Evolutionary conservation across 2,888 invertebrate species (phyloP).

Genomic region (Pinctada fucata): DNA sequence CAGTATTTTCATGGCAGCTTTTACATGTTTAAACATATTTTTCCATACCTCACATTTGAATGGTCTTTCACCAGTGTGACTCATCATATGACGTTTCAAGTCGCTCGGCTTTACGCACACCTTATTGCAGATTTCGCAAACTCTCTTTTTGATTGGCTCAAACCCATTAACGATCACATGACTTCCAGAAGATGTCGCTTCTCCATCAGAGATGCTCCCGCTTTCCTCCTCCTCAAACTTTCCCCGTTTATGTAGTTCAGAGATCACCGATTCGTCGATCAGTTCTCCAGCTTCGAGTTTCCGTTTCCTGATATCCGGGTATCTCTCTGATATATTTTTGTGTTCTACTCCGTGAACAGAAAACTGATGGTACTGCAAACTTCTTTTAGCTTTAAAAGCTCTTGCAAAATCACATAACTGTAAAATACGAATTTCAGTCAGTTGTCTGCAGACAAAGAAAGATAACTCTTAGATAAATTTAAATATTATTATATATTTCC

Average conservation of each 20-base stretch:
- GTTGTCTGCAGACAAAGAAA: background rate
- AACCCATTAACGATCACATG: conserved; percentile 13
- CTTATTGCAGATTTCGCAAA: conserved; percentile 68
- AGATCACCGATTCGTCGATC: conserved; percentile 18
- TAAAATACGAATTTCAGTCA: background rate
- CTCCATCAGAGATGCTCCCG: background rate
- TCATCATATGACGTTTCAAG: conserved; percentile 72
- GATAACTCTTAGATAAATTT: background rate
- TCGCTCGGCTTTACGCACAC: conserved; percentile 72
- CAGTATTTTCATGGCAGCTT: no score
- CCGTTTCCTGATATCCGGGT: conserved; percentile 45
- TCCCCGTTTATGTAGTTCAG: conserved; percentile 30
- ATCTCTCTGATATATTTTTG: conserved; percentile 48
- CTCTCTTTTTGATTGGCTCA: conserved; percentile 30
- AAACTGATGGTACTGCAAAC: conserved; percentile 64
- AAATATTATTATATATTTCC: no score
- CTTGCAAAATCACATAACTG: conserved; percentile 63
- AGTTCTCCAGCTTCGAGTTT: conserved; percentile 35
- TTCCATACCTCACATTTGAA: conserved; percentile 66
- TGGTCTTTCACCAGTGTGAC: conserved; percentile 72
- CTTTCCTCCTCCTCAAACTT: conserved; percentile 14
- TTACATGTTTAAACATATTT: no score
- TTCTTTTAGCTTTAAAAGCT: conserved; percentile 73
- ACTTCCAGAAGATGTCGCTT: conserved; percentile 5
- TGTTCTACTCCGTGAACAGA: conserved; percentile 45